Base-by-base conservation (phyloP, 2,797 vertebrate genomes). In the Liasis olivaceus region DNA sequence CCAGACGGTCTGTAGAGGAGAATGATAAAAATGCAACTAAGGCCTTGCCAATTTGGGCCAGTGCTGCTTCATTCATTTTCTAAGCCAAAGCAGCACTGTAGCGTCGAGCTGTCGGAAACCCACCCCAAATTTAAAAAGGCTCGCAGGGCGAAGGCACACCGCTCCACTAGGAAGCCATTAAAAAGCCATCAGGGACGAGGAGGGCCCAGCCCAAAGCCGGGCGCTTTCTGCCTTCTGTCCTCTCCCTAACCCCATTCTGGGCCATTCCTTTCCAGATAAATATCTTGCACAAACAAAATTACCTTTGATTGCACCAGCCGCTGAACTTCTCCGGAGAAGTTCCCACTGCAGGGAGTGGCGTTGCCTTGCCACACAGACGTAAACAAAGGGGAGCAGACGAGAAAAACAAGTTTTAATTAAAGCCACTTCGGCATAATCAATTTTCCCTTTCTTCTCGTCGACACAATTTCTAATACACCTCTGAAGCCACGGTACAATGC, bases 331-430 rank as follows among this genome's bases (percentile, higher is more conserved):
- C 90, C 87, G 92, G 36, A 94, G 93, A 62, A 91, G 94, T 90
- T 94, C 88, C 94, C 96, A 95, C 93, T 96, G 28, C 89, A 93
- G 85, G 91, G 95, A 96, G 95, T 64, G 94, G 91, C 14, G 93
- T 94, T 96, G 95, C 95, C 96, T 90, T 66, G 92, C 89, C 85
- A 51, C 85, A 95, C 96, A 95, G 95, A 96, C 95, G 93, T 91
- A 94, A 96, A 96, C 95, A 95, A 54, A 22, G 69, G 58, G 88
- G 88, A 94, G 93, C 90, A 92, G 95, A 95, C 96, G 86, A 96
- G 97, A 97, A 97, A 96, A 97, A 96, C 96, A 93, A 96, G 96
- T 95, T 97, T 96, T 91, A 96, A 97, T 96, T 97, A 90, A 96
- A 96, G 95, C 36, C 89, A 86, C 95, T 96, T 97, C 92, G 77